phyloP scores from a whole-genome alignment of 2,888 invertebrate genomes.

The Leptinotarsa rubiginosa region DNA sequence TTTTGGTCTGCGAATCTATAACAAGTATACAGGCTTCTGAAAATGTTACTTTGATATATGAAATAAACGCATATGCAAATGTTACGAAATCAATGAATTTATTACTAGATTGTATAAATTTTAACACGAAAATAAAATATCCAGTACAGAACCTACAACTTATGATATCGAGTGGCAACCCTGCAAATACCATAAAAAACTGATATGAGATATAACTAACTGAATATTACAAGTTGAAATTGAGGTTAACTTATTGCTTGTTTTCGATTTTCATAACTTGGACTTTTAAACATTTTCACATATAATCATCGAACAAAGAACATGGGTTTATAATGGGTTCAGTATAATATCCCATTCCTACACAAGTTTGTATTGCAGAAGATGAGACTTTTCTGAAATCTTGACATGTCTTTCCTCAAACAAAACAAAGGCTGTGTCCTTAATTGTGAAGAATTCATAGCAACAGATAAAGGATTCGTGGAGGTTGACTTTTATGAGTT shows the following conservation, averaged over 20 bases:
- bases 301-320: background rate
- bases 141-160: no score
- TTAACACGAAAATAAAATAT: no score
- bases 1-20: no score
- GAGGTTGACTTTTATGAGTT: conserved; percentile 20
- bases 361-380: background rate
- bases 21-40: no score
- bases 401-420: conserved; percentile 1
- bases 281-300: background rate
- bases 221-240: background rate
- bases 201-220: no score
- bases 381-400: background rate
- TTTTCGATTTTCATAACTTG: no score
- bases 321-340: background rate
- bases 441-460: conserved; percentile 14
- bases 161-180: no score
- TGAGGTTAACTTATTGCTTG: conserved; percentile 4
- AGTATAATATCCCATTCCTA: background rate
- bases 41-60: no score
- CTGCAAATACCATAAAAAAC: no score
- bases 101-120: no score
- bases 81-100: no score
- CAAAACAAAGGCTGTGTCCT: conserved; percentile 11
- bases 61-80: no score
- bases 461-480: conserved; percentile 12